These are phyloP conservation scores for Branchinecta lynchi DNA, from an alignment of 1,140 invertebrate species.

Conservation along the genomic window DNA sequence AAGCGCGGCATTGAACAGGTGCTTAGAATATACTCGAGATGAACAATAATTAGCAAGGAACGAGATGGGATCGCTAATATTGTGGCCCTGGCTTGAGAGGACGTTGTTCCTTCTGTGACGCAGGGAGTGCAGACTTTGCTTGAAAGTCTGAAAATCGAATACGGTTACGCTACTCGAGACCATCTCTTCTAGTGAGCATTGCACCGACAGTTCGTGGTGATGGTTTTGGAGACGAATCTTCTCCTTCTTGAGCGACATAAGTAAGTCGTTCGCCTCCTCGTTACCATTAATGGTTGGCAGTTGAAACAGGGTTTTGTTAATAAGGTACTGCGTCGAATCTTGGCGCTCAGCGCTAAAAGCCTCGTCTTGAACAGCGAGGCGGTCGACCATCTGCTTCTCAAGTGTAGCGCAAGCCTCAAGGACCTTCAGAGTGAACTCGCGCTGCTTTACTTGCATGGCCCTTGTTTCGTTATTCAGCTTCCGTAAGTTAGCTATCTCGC, in stretches of 20 bases:
- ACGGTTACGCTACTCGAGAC: conserved; percentile 45
- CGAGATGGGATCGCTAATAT: conserved; percentile 41
- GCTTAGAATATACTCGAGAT: conserved; percentile 51
- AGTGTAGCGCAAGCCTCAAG: conserved; percentile 16
- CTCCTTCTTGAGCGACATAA: conserved; percentile 14
- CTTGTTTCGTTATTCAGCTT: conserved; percentile 44
- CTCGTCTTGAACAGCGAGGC: conserved; percentile 12
- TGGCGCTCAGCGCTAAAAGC: conserved; percentile 12
- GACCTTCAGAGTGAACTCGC: conserved; percentile 52
- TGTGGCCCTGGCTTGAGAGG: conserved; percentile 6
- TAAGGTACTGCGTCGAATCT: conserved; percentile 18
- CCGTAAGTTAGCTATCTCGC: conserved; percentile 31
- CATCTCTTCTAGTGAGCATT: conserved; percentile 51
- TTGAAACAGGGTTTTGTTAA: conserved; percentile 19
- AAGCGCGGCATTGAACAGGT: conserved; percentile 41
- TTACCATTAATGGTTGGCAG: conserved; percentile 15
- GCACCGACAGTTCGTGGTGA: conserved; percentile 52
- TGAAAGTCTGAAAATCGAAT: conserved; percentile 45
- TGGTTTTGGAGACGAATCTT: conserved; percentile 38
- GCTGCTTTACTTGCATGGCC: conserved; percentile 45
- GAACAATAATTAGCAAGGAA: conserved; percentile 56
- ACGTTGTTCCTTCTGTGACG: conserved; percentile 35
- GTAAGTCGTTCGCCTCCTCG: conserved; percentile 17
- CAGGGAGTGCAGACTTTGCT: conserved; percentile 44
- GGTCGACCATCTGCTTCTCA: conserved; percentile 17